These are phyloP conservation scores for Drosophila setifemur DNA, from an alignment of 1,140 invertebrate species.

Conservation along the genomic window DNA sequence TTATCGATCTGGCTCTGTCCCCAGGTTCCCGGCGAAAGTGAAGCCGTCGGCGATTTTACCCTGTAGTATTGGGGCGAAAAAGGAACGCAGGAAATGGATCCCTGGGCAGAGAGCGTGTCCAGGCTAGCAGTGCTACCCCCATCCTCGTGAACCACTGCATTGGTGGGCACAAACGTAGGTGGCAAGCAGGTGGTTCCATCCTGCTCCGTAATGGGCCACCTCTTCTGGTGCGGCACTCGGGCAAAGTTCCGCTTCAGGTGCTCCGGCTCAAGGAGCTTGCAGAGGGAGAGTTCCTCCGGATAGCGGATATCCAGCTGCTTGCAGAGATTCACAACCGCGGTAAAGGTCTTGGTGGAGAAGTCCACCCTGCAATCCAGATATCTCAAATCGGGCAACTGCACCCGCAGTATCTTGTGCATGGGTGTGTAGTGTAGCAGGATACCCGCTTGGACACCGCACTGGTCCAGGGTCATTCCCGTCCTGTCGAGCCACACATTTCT, in stretches of 20 bases:
- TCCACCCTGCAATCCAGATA: conserved; percentile 96
- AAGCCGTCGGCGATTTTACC: conserved; percentile 87
- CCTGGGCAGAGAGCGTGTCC: conserved; percentile 85
- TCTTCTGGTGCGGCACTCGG: conserved; percentile 86
- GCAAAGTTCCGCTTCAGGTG: conserved; percentile 95
- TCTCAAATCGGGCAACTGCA: conserved; percentile 96
- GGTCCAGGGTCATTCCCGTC: conserved; percentile 97
- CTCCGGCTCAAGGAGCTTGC: conserved; percentile 92
- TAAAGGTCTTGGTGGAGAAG: conserved; percentile 98
- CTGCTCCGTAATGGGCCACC: conserved; percentile 84
- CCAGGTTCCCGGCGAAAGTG: conserved; percentile 83
- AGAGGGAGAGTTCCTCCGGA: conserved; percentile 98
- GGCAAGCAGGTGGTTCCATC: conserved; percentile 76
- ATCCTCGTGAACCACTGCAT: conserved; percentile 83
- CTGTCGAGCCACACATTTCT: conserved; percentile 96
- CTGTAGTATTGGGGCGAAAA: conserved; percentile 80
- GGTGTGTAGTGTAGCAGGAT: conserved; percentile 97
- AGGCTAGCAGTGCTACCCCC: conserved; percentile 88
- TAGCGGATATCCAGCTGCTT: conserved; percentile 98
- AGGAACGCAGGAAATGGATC: conserved; percentile 83
- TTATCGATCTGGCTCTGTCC: conserved; percentile 73
- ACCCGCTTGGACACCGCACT: conserved; percentile 98
- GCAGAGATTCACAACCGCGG: conserved; percentile 95
- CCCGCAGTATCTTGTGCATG: conserved; percentile 98
- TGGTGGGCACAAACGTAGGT: conserved; percentile 89